Evolutionary conservation across 2,888 invertebrate genomes (phyloP).

Genomic region (Mechanitis messenoides): DNA sequence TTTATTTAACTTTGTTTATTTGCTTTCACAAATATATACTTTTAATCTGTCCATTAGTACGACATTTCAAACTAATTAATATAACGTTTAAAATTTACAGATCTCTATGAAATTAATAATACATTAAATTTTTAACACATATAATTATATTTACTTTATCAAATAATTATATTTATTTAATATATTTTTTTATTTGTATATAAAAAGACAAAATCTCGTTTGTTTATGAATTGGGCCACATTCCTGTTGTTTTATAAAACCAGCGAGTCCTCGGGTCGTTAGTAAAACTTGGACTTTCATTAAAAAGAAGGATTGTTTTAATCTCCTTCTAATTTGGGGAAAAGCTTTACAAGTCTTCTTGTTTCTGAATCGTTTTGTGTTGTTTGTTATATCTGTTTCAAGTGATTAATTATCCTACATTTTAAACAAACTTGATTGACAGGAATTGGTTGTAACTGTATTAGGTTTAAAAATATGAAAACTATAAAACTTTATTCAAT

Average conservation of each 20-base stretch:
- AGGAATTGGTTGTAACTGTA: neutral
- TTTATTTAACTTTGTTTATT: neutral
- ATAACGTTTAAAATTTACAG: too few species aligned
- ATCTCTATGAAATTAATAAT: too few species aligned
- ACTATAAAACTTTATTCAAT: too few species aligned
- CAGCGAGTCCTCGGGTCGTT: conserved; percentile 46
- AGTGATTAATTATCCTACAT: conserved; percentile 20
- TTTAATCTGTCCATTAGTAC: too few species aligned
- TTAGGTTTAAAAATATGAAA: too few species aligned
- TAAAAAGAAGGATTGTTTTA: conserved; percentile 57
- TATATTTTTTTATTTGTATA: too few species aligned
- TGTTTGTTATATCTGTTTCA: conserved; percentile 18
- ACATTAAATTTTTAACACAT: too few species aligned
- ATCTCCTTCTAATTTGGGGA: conserved; percentile 47
- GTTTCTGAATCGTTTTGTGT: conserved; percentile 20
- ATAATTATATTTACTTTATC: too few species aligned
- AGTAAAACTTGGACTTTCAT: conserved; percentile 58
- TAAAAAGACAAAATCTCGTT: too few species aligned
- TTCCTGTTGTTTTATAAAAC: conserved; percentile 41
- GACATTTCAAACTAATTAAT: too few species aligned
- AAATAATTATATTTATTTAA: too few species aligned
- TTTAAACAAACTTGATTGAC: conserved; percentile 5
- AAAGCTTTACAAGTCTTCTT: conserved; percentile 31
- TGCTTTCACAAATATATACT: neutral
- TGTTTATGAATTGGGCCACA: conserved; percentile 23